A percentile compares a stretch with the other conserved stretches of the same genome.
These are phyloP conservation scores for Carollia perspicillata DNA, from an alignment of 2,113 vertebrate genomes.

Conservation along the genomic window DNA sequence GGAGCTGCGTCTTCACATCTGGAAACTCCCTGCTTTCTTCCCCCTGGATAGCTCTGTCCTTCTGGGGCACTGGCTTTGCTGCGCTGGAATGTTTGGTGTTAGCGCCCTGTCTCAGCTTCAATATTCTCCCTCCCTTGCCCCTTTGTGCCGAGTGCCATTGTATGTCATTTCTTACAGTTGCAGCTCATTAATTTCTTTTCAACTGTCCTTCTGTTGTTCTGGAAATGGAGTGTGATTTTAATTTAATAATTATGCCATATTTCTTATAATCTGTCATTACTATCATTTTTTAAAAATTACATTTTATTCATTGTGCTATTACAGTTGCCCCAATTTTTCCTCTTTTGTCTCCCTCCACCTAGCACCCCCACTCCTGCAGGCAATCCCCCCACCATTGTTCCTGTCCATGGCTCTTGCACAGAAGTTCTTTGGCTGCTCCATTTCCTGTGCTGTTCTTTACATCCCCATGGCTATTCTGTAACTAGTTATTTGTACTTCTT, in stretches of 20 bases:
- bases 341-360: no score
- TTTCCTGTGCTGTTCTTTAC: no score
- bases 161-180: background rate
- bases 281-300: background rate
- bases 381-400: no score
- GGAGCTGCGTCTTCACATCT: background rate
- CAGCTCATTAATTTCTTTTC: background rate
- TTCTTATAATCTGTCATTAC: background rate
- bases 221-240: background rate
- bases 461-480: no score
- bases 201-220: background rate
- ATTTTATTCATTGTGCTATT: no score
- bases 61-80: background rate
- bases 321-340: no score
- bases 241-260: background rate
- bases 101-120: background rate
- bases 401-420: no score
- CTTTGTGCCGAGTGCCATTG: background rate
- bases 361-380: no score
- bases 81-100: background rate
- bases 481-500: no score
- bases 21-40: background rate
- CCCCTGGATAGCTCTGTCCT: background rate
- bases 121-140: background rate
- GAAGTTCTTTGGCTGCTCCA: no score